Conservation (phyloP, 2,797 vertebrate species). For the Ispidina lecontei region DNA sequence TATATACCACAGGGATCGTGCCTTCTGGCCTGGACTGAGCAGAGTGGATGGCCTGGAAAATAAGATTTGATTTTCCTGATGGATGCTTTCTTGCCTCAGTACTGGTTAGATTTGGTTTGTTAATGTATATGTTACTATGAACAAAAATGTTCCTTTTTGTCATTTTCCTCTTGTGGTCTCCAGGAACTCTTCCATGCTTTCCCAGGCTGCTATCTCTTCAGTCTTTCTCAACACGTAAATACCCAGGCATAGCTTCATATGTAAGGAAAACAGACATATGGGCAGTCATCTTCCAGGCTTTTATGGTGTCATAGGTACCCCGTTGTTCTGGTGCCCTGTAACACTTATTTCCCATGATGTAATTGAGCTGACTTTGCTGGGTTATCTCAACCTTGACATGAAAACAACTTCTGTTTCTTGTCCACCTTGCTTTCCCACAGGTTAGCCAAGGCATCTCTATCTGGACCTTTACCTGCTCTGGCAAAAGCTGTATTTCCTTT, state of each 20-base stretch:
- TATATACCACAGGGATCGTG: neutral
- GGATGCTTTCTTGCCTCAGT: neutral
- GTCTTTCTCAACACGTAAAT: neutral
- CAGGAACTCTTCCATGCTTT: neutral
- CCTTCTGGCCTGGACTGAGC: neutral
- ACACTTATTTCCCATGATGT: neutral
- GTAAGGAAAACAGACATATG: neutral
- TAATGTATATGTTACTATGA: neutral
- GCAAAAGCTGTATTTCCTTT: neutral
- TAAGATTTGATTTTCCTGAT: neutral
- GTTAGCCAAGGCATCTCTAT: neutral
- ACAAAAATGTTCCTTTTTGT: neutral
- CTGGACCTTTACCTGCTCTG: neutral
- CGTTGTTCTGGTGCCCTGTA: neutral
- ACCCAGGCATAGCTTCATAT: neutral
- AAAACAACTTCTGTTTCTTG: conserved; percentile 7
- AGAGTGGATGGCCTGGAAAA: neutral
- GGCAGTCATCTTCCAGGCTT: neutral
- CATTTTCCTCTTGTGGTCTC: neutral
- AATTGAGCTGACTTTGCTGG: neutral
- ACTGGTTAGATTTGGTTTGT: neutral
- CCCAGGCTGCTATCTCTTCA: neutral
- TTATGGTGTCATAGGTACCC: neutral
- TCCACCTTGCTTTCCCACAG: neutral
- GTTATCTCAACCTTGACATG: neutral